Conservation (phyloP, 2,888 invertebrate genomes). For the Drosophila bunnanda region DNA sequence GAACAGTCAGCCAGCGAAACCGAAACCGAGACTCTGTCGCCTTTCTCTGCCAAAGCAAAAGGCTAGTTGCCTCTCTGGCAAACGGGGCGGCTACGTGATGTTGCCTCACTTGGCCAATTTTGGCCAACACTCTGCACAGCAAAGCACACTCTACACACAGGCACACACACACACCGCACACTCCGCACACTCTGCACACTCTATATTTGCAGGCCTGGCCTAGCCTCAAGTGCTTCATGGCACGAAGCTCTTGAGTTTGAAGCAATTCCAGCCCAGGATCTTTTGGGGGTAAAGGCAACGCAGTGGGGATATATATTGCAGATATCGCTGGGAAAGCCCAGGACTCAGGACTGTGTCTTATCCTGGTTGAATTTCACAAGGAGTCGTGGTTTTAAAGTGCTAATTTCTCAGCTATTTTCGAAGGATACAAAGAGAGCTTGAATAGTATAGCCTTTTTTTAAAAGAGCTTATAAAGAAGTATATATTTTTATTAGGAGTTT, state of each 20-base stretch:
- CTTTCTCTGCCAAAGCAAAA: conserved; percentile 40
- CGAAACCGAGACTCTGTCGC: conserved; percentile 28
- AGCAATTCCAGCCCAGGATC: conserved; percentile 40
- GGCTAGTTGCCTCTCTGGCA: conserved; percentile 20
- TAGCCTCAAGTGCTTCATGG: conserved; percentile 27
- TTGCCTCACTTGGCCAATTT: conserved; percentile 71
- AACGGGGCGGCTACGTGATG: conserved; percentile 62
- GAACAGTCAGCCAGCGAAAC: conserved; percentile 17
- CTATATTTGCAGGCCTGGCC: background rate
- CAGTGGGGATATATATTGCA: conserved; percentile 40
- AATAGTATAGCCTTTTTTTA: background rate
- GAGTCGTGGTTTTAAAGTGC: conserved; percentile 1
- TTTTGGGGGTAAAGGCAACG: conserved; percentile 12
- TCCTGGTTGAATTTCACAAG: conserved; percentile 12
- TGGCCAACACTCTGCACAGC: conserved; percentile 46
- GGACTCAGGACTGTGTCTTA: conserved; percentile 1
- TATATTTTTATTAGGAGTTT: background rate
- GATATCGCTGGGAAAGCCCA: conserved; percentile 21
- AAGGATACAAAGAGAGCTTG: too few relatives aligned
- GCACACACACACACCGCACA: background rate
- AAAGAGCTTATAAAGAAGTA: background rate
- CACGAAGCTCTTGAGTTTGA: conserved; percentile 40
- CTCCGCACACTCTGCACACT: background rate
- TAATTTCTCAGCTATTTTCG: background rate
- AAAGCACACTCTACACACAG: background rate